phyloP scores from a whole-genome alignment of 1,140 invertebrate genomes.

The Rhyacophila brunnea region DNA sequence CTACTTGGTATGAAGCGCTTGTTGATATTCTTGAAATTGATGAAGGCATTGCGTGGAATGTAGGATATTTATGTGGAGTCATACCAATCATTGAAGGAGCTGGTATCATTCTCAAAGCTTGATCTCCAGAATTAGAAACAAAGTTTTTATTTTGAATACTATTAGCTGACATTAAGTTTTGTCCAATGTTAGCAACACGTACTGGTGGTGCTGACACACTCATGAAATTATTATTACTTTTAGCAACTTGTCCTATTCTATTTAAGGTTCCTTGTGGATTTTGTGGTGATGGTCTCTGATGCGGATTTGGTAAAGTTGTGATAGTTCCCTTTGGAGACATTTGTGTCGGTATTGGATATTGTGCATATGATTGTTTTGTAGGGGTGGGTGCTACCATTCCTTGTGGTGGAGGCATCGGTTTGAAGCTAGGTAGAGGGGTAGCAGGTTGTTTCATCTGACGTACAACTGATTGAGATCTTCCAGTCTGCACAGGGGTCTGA shows the following conservation, averaged over 20 bases:
- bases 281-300: slow-evolving; percentile 38
- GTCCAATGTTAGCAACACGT: slow-evolving; percentile 13
- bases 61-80: slow-evolving; percentile 40
- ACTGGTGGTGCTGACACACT: slow-evolving; percentile 26
- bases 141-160: slow-evolving; percentile 13
- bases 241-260: slow-evolving; percentile 30
- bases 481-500: slow-evolving; percentile 1
- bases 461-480: slow-evolving; percentile 16
- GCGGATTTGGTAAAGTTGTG: slow-evolving; percentile 14
- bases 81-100: slow-evolving; percentile 38
- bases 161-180: slow-evolving; percentile 4
- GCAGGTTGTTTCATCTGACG: slow-evolving; percentile 50
- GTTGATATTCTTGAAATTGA: slow-evolving; percentile 47
- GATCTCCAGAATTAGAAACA: slow-evolving; percentile 11
- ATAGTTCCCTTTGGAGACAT: slow-evolving; percentile 45
- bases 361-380: slow-evolving; percentile 42
- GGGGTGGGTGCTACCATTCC: slow-evolving; percentile 45
- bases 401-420: slow-evolving; percentile 67
- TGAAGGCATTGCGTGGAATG: slow-evolving; percentile 52
- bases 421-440: slow-evolving; percentile 69
- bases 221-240: slow-evolving; percentile 24
- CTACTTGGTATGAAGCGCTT: slow-evolving; percentile 46
- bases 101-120: slow-evolving; percentile 39
- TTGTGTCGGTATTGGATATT: slow-evolving; percentile 47
- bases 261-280: slow-evolving; percentile 40